Percentiles rank a stretch among this genome's conserved stretches.
Conservation (phyloP, 92 coral and sea anemone genomes). For the Heliopora coerulea region DNA sequence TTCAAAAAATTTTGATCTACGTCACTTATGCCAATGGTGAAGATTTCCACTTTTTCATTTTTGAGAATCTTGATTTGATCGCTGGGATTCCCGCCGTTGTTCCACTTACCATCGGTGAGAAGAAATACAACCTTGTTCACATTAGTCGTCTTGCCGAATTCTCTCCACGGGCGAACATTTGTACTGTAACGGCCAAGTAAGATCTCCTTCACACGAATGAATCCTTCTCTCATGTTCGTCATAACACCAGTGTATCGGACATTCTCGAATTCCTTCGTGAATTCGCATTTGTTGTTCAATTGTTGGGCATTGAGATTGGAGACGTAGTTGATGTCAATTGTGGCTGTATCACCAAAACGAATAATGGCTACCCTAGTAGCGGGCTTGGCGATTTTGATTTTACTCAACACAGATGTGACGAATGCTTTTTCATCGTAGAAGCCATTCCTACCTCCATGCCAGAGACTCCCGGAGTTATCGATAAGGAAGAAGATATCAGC, state of each 20-base stretch:
- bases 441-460: conserved; percentile 59
- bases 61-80: conserved; percentile 59
- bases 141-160: not conserved
- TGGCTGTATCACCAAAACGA: conserved; percentile 72
- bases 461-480: conserved; percentile 87
- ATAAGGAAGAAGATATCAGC: conserved; percentile 84
- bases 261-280: conserved; percentile 60
- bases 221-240: conserved; percentile 90
- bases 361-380: conserved; percentile 83
- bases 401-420: conserved; percentile 68
- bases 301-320: conserved; percentile 40
- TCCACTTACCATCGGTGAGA: conserved; percentile 90
- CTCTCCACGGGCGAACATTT: conserved; percentile 63
- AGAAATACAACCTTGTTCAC: conserved; percentile 83
- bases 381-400: conserved; percentile 69
- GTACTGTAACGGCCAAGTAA: conserved; percentile 67
- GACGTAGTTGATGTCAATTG: conserved; percentile 85
- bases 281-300: conserved; percentile 90
- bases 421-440: conserved; percentile 89
- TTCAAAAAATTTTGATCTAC: conserved; percentile 56
- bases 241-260: conserved; percentile 67
- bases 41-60: conserved; percentile 63
- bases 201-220: conserved; percentile 66
- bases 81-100: conserved; percentile 71
- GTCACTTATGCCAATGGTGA: conserved; percentile 77